Base-by-base conservation (phyloP, 2,113 vertebrate genomes). In the Paralichthys olivaceus region DNA sequence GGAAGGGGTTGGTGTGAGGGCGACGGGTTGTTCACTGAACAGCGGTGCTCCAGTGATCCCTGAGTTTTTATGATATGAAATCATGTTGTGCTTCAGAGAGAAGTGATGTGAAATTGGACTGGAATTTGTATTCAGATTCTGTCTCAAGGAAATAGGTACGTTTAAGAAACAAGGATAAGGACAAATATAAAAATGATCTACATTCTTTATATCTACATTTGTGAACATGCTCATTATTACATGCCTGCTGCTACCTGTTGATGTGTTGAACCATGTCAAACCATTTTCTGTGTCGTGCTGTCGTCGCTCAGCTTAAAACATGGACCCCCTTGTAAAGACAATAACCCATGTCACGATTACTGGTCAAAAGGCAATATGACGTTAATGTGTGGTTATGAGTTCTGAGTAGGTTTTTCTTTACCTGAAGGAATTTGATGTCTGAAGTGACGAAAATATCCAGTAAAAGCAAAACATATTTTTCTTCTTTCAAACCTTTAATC, bases 1-100 rank as follows among this genome's bases (percentile, higher is more conserved):
- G 14, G n/a, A 6, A 19, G 17, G 37, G 17, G 69, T 6, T 25
- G 32, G 12, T 17, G 56, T 20, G 34, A 19, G 28, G 37, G 9
- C 9, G n/a, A 69, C 1, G 13, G 69, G 37, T 65, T 67, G 40
- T 68, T 78, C 13, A 17, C 4, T 59, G 23, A 7, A 37, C 32
- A 40, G 3, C 25, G 28, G 15, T 9, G 12, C 22, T 49, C 11
- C 32, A 75, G 25, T 79, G 29, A 70, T 47, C 45, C 53, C 22
- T 3, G 4, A 3, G 1, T 61, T 28, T 54, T 40, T 20, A 19
- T 23, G 13, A 28, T 32, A 49, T 11, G 13, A 40, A 57, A 22
- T 57, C 13, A 23, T 64, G 11, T 17, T 34, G 20, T 57, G 43
- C 61, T 47, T n/a, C 20, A 73, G 55, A 61, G 40, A 65, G 34